Evolutionary conservation across 1,140 invertebrate species (phyloP).

Genomic region (Acromyrmex echinatior): DNA sequence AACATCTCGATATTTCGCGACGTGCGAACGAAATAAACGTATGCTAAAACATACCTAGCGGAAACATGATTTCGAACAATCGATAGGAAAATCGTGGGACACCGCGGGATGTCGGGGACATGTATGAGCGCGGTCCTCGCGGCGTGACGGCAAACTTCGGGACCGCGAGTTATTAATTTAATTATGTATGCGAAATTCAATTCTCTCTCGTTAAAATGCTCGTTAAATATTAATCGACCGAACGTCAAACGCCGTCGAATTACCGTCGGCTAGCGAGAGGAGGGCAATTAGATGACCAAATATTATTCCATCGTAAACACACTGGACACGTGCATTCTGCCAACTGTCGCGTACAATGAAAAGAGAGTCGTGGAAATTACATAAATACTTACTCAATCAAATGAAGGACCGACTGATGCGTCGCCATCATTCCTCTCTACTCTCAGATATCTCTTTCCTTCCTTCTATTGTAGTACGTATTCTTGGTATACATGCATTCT

Average conservation of each 20-base stretch:
- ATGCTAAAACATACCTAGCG: not conserved
- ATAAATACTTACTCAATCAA: constrained; percentile 8
- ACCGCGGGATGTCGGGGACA: not conserved
- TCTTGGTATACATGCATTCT: too few species aligned
- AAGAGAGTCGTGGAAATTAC: constrained; percentile 14
- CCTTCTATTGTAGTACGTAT: too few species aligned
- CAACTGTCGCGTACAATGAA: not conserved
- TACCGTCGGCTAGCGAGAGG: not conserved
- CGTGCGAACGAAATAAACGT: constrained; percentile 1
- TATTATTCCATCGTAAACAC: constrained; percentile 59
- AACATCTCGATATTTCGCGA: constrained; percentile 10
- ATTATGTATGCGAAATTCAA: constrained; percentile 46
- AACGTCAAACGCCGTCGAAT: constrained; percentile 38
- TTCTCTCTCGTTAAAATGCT: constrained; percentile 43
- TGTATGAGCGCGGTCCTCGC: not conserved
- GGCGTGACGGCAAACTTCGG: constrained; percentile 22
- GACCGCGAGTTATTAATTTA: constrained; percentile 48
- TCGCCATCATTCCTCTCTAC: too few species aligned
- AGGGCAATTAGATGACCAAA: constrained; percentile 40
- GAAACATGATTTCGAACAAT: constrained; percentile 10
- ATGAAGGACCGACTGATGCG: too few species aligned
- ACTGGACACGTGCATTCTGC: not conserved
- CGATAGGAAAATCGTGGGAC: constrained; percentile 27
- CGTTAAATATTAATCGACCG: constrained; percentile 49
- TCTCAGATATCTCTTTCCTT: too few species aligned